Evolutionary conservation across 2,113 vertebrate species (phyloP).

Genomic region (Anser cygnoides): DNA sequence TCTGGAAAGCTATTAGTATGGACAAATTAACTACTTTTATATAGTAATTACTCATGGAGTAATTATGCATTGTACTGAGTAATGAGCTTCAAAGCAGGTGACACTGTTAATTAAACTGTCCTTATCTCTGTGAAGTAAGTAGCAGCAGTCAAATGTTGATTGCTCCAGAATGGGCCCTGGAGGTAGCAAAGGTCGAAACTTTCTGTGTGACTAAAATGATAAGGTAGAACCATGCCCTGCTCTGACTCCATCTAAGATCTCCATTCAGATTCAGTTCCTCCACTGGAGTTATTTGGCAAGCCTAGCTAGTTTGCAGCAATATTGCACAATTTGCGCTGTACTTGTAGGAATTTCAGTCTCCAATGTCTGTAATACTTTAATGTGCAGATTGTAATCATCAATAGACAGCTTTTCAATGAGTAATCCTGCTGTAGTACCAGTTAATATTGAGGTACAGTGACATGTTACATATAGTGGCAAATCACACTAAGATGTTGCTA

Average conservation of each 20-base stretch:
- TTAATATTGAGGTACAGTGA: background rate
- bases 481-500: background rate
- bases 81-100: background rate
- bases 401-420: background rate
- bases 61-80: background rate
- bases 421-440: background rate
- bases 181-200: background rate
- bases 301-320: background rate
- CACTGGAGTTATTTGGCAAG: background rate
- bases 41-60: background rate
- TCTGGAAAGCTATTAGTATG: background rate
- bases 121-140: background rate
- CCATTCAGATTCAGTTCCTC: background rate
- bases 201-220: background rate
- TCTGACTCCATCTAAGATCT: background rate
- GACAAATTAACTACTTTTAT: background rate
- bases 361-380: background rate
- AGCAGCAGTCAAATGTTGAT: background rate
- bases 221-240: background rate
- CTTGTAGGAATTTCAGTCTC: background rate
- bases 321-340: accelerated
- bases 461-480: accelerated
- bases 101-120: background rate
- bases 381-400: background rate
- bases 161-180: background rate